phyloP scores from a whole-genome alignment of 92 coral and sea anemone genomes.

The Nematostella vectensis region DNA sequence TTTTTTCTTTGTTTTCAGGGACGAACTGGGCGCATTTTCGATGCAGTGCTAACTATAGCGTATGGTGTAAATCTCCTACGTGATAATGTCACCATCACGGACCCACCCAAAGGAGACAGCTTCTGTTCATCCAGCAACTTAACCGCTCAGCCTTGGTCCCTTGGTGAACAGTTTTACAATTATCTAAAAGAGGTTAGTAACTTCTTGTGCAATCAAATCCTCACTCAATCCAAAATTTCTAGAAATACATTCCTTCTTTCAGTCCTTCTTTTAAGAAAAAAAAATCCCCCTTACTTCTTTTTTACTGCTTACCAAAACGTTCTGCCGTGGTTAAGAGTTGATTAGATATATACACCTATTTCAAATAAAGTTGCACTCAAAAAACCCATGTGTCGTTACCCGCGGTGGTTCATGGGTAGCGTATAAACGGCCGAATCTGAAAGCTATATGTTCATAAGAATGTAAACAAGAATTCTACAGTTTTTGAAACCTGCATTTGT shows the following conservation, averaged over 20 bases:
- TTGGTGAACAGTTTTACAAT: slow-evolving; percentile 14
- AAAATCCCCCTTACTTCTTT: no score
- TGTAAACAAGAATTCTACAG: no score
- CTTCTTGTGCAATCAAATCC: no score
- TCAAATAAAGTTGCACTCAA: no score
- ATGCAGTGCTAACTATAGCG: slow-evolving; percentile 46
- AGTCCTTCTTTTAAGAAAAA: not conserved
- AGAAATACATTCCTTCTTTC: not conserved
- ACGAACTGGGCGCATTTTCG: slow-evolving; percentile 43
- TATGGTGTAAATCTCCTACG: slow-evolving; percentile 17
- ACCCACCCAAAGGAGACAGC: slow-evolving; percentile 22
- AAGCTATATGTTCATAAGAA: no score
- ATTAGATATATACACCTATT: no score
- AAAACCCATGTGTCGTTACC: no score
- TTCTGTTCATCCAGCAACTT: slow-evolving; percentile 21
- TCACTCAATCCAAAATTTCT: not conserved
- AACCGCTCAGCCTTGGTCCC: slow-evolving; percentile 21
- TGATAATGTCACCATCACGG: slow-evolving; percentile 15
- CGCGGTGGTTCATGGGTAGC: no score
- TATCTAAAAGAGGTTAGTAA: slow-evolving; percentile 15
- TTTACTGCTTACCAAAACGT: no score
- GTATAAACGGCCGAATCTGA: no score
- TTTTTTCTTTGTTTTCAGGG: slow-evolving; percentile 13
- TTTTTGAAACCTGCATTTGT: no score
- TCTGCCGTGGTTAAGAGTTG: no score